Conservation (phyloP, 2,113 vertebrate species). For the Melanerpes aurifrons region DNA sequence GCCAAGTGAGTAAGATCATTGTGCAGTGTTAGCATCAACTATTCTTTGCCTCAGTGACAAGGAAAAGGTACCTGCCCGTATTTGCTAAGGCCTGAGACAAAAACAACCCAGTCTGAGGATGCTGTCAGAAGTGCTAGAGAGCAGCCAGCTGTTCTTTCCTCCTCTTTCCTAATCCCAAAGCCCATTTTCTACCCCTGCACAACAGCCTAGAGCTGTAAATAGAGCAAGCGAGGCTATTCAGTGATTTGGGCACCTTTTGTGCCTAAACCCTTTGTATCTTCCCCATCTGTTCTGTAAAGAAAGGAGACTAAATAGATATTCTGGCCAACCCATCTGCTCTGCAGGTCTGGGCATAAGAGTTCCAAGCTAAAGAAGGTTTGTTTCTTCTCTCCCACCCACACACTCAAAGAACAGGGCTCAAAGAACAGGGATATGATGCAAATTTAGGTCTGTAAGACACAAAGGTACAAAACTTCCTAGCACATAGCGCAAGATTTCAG, state of each 20-base stretch:
- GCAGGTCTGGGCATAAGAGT: not conserved
- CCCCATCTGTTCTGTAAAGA: not conserved
- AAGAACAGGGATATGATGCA: not conserved
- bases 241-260: not conserved
- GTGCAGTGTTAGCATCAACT: not conserved
- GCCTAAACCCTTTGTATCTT: not conserved
- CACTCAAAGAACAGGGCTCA: not conserved
- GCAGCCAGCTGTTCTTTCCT: not conserved
- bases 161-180: not conserved
- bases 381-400: not conserved
- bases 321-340: not conserved
- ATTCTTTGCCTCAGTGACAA: not conserved
- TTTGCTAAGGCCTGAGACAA: not conserved
- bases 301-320: not conserved
- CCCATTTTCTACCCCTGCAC: not conserved
- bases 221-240: not conserved
- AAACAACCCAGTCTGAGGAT: not conserved
- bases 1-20: fast-evolving
- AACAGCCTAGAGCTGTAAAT: not conserved
- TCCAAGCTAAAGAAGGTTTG: not conserved
- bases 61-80: not conserved
- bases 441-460: not conserved
- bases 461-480: not conserved
- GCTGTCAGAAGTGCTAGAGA: not conserved
- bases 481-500: not conserved